Percentiles rank a stretch among this genome's conserved stretches.
Conservation (phyloP, 2,888 invertebrate species). For the Cheilosia vulpina region DNA sequence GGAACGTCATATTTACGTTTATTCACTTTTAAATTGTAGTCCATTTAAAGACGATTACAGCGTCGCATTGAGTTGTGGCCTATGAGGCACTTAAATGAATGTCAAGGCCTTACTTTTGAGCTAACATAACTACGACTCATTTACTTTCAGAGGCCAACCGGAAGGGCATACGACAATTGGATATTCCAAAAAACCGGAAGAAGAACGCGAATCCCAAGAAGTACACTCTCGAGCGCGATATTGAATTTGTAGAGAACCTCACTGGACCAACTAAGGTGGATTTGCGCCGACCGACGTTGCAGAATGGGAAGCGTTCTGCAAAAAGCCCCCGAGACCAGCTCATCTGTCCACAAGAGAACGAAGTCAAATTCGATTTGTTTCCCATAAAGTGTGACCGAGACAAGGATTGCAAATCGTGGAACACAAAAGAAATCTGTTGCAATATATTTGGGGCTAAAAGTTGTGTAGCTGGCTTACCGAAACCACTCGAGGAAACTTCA, state of each 20-base stretch:
- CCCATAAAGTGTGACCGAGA: constrained; percentile 82
- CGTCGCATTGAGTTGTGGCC: constrained; percentile 12
- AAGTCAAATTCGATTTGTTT: constrained; percentile 83
- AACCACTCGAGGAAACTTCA: constrained; percentile 84
- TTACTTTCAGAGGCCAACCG: constrained; percentile 42
- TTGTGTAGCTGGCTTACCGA: constrained; percentile 86
- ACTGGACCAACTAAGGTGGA: constrained; percentile 57
- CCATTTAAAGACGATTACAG: constrained; percentile 23
- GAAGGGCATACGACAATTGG: constrained; percentile 43
- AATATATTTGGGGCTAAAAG: constrained; percentile 84
- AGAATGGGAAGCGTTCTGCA: constrained; percentile 38
- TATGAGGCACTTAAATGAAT: constrained; percentile 35
- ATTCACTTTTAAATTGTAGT: neutral
- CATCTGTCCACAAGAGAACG: constrained; percentile 84
- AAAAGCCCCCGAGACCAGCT: constrained; percentile 78
- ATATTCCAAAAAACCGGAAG: constrained; percentile 45
- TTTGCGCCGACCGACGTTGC: constrained; percentile 39
- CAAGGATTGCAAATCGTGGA: constrained; percentile 81
- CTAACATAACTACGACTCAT: neutral
- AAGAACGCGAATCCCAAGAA: constrained; percentile 63
- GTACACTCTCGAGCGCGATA: constrained; percentile 47
- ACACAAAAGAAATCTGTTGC: constrained; percentile 82
- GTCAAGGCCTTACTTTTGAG: constrained; percentile 28
- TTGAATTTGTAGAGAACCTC: constrained; percentile 14
- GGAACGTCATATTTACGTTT: constrained; percentile 16